A percentile compares a stretch with the other conserved stretches of the same genome.
phyloP scores from a whole-genome alignment of 2,113 vertebrate species.

The Bubalus kerabau region DNA sequence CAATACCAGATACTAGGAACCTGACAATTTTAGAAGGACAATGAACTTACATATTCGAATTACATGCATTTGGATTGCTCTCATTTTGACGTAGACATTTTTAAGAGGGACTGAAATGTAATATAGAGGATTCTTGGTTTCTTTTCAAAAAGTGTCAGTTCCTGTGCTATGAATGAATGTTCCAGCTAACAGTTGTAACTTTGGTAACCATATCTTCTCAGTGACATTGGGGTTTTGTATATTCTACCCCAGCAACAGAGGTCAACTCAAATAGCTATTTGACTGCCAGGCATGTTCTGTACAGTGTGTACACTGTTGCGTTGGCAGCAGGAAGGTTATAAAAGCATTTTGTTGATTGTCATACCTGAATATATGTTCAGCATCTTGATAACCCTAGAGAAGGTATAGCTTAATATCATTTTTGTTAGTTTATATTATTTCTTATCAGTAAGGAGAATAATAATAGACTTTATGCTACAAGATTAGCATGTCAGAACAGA shows the following conservation, averaged over 20 bases:
- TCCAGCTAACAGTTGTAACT: not conserved
- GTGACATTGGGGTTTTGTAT: not conserved
- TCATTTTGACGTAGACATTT: not conserved
- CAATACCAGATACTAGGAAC: not conserved
- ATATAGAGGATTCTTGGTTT: not conserved
- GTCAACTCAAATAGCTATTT: not conserved
- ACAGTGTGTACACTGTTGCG: not conserved
- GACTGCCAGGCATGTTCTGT: not conserved
- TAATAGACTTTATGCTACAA: not conserved
- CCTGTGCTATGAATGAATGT: not conserved
- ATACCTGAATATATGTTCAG: not conserved
- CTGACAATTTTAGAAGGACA: not conserved
- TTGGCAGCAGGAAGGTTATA: not conserved
- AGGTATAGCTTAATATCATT: not conserved
- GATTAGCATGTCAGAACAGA: not conserved
- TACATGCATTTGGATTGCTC: not conserved
- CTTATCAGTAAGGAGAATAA: not conserved
- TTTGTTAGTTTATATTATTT: not conserved
- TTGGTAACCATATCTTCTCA: not conserved
- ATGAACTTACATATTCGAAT: not conserved
- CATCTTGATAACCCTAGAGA: not conserved
- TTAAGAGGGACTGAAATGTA: not conserved
- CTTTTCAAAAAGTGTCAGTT: not conserved
- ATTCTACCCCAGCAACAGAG: not conserved
- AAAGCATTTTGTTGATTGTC: not conserved